Evolutionary conservation across 1,140 invertebrate genomes (phyloP).

Genomic region (Atopsyche davidsoni): DNA sequence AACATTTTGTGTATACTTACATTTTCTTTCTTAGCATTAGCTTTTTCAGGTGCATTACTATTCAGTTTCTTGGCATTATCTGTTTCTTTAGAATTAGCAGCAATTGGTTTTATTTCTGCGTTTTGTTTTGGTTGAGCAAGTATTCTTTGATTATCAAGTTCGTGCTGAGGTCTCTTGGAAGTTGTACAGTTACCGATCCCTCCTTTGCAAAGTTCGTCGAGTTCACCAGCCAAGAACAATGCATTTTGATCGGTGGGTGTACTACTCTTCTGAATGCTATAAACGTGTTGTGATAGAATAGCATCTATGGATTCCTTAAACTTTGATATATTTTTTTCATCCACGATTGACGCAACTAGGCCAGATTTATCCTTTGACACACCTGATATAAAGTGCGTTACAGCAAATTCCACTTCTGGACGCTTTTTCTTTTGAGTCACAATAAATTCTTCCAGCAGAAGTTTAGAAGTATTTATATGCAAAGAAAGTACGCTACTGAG

Average conservation of each 20-base stretch:
- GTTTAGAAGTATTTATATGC: slow-evolving; percentile 13
- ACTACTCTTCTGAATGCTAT: slow-evolving; percentile 9
- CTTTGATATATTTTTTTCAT: slow-evolving; percentile 5
- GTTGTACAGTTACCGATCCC: slow-evolving; percentile 3
- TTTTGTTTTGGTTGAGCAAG: slow-evolving; percentile 8
- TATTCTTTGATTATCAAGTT: slow-evolving; percentile 3
- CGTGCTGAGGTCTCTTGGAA: slow-evolving; percentile 5
- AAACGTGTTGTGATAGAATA: slow-evolving; percentile 18
- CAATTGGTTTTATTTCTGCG: not conserved
- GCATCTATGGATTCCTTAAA: slow-evolving; percentile 15
- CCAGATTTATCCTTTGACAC: slow-evolving; percentile 7
- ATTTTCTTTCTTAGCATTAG: slow-evolving; percentile 11
- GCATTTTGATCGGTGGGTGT: slow-evolving; percentile 3
- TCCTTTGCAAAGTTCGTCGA: slow-evolving; percentile 9
- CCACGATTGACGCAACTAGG: slow-evolving; percentile 4
- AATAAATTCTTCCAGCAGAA: slow-evolving; percentile 11
- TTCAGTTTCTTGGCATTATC: slow-evolving; percentile 1
- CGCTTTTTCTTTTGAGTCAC: slow-evolving; percentile 1
- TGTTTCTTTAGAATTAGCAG: not conserved
- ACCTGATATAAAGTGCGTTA: slow-evolving; percentile 14
- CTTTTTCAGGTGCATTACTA: slow-evolving; percentile 2
- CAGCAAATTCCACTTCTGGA: slow-evolving; percentile 1
- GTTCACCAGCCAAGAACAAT: slow-evolving; percentile 12
- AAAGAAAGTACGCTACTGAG: slow-evolving; percentile 14
- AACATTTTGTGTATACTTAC: not conserved